A percentile compares a stretch with the other conserved stretches of the same genome.
These are phyloP conservation scores for Felis catus DNA, from an alignment of 2,113 vertebrate species.

Conservation along the genomic window DNA sequence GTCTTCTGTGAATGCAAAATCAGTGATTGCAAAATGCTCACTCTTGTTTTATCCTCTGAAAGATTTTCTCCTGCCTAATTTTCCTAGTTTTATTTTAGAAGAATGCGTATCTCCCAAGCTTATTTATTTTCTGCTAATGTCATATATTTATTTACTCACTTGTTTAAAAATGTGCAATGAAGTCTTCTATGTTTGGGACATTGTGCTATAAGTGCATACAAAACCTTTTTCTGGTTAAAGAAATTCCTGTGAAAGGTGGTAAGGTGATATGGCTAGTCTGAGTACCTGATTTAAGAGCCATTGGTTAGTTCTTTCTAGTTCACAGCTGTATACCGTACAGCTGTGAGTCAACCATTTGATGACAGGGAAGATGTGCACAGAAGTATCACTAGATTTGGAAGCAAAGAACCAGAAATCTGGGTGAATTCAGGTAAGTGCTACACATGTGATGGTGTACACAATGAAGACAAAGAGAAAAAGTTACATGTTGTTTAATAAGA, in stretches of 20 bases:
- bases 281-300: neutral
- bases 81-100: neutral
- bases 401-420: neutral
- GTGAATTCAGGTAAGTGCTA: neutral
- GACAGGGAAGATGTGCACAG: neutral
- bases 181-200: neutral
- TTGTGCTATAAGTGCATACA: neutral
- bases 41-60: neutral
- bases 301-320: neutral
- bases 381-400: neutral
- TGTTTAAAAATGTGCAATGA: neutral
- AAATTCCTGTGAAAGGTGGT: neutral
- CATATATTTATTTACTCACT: neutral
- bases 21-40: neutral
- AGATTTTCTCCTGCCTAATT: neutral
- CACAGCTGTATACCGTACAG: neutral
- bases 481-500: neutral
- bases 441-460: neutral
- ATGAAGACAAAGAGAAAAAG: neutral
- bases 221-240: neutral
- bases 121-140: neutral
- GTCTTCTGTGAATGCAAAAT: neutral
- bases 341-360: neutral
- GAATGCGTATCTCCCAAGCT: neutral
- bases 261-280: neutral